Evolutionary conservation across 2,888 invertebrate genomes (phyloP).

Genomic region (Drosophila macrospina): DNA sequence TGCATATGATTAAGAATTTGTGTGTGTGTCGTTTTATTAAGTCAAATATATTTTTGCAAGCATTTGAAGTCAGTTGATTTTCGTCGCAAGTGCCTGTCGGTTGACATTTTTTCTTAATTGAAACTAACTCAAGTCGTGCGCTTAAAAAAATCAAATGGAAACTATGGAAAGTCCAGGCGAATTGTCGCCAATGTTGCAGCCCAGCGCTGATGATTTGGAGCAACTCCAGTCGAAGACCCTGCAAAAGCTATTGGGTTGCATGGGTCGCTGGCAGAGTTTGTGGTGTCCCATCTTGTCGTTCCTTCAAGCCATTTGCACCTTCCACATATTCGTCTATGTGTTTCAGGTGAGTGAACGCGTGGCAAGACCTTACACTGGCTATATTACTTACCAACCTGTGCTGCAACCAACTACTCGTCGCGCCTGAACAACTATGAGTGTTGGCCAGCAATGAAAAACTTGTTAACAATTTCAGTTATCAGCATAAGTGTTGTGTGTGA

Average conservation of each 20-base stretch:
- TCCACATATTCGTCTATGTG: slow-evolving; percentile 88
- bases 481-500: not conserved
- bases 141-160: slow-evolving; percentile 44
- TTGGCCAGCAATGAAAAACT: slow-evolving; percentile 10
- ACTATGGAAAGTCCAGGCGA: slow-evolving; percentile 44
- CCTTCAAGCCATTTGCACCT: slow-evolving; percentile 88
- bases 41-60: slow-evolving; percentile 46
- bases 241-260: slow-evolving; percentile 86
- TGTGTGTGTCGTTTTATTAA: slow-evolving; percentile 26
- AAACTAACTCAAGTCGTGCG: slow-evolving; percentile 9
- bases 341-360: slow-evolving; percentile 85
- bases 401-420: slow-evolving; percentile 14
- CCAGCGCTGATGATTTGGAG: slow-evolving; percentile 63
- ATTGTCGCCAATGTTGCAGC: slow-evolving; percentile 60
- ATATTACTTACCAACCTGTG: slow-evolving; percentile 27
- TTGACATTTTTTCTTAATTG: slow-evolving; percentile 42
- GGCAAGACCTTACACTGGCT: slow-evolving; percentile 42
- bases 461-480: slow-evolving; percentile 3
- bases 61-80: slow-evolving; percentile 67
- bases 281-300: slow-evolving; percentile 87
- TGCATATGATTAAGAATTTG: slow-evolving; percentile 56
- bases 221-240: slow-evolving; percentile 63
- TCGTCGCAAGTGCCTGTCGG: slow-evolving; percentile 56
- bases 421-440: slow-evolving; percentile 17
- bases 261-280: slow-evolving; percentile 87